Evolutionary conservation across 1,140 invertebrate genomes (phyloP).

Genomic region (Pachyrhynchus sulphureomaculatus): DNA sequence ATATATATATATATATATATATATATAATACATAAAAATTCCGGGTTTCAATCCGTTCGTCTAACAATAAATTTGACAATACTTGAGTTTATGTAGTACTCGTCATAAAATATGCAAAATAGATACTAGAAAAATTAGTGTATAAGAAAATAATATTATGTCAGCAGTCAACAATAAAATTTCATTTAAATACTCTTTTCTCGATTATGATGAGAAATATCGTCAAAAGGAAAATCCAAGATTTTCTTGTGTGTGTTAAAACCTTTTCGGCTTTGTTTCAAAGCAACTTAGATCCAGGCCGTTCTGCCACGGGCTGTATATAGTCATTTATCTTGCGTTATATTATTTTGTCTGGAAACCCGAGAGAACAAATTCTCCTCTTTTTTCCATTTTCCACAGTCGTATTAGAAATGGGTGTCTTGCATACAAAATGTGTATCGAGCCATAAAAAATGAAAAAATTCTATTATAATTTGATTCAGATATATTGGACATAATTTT

Average conservation of each 20-base stretch:
- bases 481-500: no score
- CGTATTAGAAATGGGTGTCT: not conserved
- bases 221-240: not conserved
- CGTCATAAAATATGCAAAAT: no score
- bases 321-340: conserved; percentile 4
- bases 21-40: no score
- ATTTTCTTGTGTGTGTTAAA: not conserved
- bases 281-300: not conserved
- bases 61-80: no score
- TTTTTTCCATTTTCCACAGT: not conserved
- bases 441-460: no score
- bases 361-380: not conserved
- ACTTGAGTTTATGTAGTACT: no score
- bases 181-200: not conserved
- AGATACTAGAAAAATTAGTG: no score
- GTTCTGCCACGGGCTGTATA: not conserved
- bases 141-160: no score
- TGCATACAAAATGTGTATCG: not conserved
- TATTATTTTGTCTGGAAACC: conserved; percentile 3
- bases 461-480: no score
- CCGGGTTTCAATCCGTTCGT: no score
- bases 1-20: no score
- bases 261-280: not conserved
- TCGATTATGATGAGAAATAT: not conserved
- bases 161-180: no score